Conservation (phyloP, 1,140 invertebrate genomes). For the Meloidogyne chitwoodi region DNA sequence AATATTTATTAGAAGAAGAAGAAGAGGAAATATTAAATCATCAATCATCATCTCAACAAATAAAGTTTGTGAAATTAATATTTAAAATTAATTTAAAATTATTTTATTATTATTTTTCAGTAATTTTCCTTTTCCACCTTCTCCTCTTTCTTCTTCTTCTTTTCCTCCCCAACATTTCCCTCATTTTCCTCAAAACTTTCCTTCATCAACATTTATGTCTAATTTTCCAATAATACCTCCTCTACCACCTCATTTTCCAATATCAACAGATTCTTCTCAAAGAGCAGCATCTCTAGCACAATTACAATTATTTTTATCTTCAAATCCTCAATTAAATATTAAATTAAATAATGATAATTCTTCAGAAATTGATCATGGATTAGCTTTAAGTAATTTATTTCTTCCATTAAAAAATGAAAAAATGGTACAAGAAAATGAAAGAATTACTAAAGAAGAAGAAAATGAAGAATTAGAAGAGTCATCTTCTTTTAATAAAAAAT, state of each 20-base stretch:
- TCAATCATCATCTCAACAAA: too few relatives aligned
- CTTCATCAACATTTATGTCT: neutral
- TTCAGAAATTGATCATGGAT: conserved; percentile 6
- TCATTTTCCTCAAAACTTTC: neutral
- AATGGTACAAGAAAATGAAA: neutral
- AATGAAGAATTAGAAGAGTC: neutral
- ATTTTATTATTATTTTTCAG: neutral
- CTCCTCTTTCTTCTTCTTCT: neutral
- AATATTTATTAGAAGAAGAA: neutral
- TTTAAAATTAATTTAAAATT: neutral
- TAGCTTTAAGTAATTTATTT: conserved; percentile 13
- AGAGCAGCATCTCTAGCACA: neutral
- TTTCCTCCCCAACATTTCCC: neutral
- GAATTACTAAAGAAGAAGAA: neutral
- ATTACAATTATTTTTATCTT: neutral
- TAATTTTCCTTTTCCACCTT: neutral
- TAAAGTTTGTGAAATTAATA: too few relatives aligned
- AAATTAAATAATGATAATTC: neutral
- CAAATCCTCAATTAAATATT: neutral
- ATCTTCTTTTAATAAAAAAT: too few relatives aligned
- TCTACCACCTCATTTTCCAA: neutral
- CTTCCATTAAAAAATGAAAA: neutral
- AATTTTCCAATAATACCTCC: neutral
- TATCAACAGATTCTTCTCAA: conserved; percentile 1
- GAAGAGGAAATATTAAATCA: neutral